Evolutionary conservation across 2,888 invertebrate species (phyloP), one percentile per base, ranked within the genome.

Genomic region (Chesias legatella): DNA sequence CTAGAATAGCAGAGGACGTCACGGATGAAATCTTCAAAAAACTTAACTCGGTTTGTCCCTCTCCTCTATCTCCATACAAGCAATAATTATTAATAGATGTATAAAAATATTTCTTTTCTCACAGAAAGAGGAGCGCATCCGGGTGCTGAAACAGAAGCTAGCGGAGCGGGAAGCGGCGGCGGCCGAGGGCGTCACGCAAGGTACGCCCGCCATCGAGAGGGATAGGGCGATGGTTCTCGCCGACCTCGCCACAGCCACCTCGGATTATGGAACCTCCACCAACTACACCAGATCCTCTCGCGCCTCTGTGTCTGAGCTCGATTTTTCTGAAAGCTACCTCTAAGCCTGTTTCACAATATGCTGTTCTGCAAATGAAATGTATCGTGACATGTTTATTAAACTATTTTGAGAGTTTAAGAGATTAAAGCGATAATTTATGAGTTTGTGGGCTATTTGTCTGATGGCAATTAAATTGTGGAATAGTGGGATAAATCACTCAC

Each of bases 81-180:
- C n/a, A n/a, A n/a, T n/a, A n/a, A n/a, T n/a, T n/a, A n/a, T n/a
- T n/a, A n/a, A n/a, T n/a, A n/a, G n/a, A n/a, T n/a, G n/a, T n/a
- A n/a, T n/a, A n/a, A n/a, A n/a, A n/a, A n/a, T 17, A 17, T 3
- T 17, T 5, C 2, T 17, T 54, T 82, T 23, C 40, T n/a, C 75
- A 17, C 89, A 96, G 95, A 96, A 96, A 89, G 96, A 96, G 84
- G 96, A 96, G 69, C 94, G 95, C 71, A 95, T 96, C 53, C 93
- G 94, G 51, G 90, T 93, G 58, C 89, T 96, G 60, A 94, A 95
- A 70, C 93, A 94, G 73, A 93, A 94, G 63, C 84, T 96, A 52
- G 92, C 93, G 34, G 96, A 96, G 74, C 91, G 93, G 33, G 95
- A 95, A 59, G 90, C 92, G 21, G 90, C 90, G 24, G 92, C 76